phyloP scores from a whole-genome alignment of 2,888 invertebrate species.

The Mellilla xanthometata region DNA sequence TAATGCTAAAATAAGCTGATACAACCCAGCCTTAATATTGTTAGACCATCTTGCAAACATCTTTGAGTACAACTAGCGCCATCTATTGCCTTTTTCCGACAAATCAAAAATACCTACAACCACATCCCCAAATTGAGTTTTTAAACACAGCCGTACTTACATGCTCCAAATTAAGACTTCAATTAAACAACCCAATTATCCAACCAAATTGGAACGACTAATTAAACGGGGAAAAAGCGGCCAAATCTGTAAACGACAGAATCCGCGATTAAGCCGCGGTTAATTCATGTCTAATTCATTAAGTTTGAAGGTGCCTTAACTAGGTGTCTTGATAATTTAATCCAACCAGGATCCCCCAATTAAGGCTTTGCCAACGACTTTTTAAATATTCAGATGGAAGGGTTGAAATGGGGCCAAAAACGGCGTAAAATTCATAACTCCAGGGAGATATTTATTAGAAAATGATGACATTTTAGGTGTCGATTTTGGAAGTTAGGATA shows the following conservation, averaged over 20 bases:
- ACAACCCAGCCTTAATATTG: no score
- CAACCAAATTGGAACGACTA: conserved; percentile 31
- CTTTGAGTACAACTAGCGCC: conserved; percentile 8
- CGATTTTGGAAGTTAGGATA: conserved; percentile 70
- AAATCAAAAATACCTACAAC: conserved; percentile 8
- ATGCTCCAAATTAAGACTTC: conserved; percentile 1
- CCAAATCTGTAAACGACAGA: conserved; percentile 31
- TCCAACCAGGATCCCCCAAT: conserved; percentile 79
- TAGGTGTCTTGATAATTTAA: conserved; percentile 83
- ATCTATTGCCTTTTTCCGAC: conserved; percentile 8
- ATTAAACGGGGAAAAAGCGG: conserved; percentile 22
- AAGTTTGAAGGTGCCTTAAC: conserved; percentile 73
- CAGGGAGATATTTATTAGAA: conserved; percentile 65
- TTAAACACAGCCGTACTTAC: neutral
- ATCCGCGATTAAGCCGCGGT: conserved; percentile 42
- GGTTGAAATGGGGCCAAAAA: conserved; percentile 72
- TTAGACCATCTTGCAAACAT: neutral
- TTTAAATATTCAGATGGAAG: conserved; percentile 78
- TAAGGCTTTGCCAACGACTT: conserved; percentile 80
- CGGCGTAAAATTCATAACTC: conserved; percentile 72
- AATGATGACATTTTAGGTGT: conserved; percentile 79
- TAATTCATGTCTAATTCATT: conserved; percentile 80
- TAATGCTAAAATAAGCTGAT: no score
- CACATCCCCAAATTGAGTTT: neutral
- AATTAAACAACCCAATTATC: conserved; percentile 11